Conservation (phyloP, 2,888 invertebrate species). For the Tipula lateralis region DNA sequence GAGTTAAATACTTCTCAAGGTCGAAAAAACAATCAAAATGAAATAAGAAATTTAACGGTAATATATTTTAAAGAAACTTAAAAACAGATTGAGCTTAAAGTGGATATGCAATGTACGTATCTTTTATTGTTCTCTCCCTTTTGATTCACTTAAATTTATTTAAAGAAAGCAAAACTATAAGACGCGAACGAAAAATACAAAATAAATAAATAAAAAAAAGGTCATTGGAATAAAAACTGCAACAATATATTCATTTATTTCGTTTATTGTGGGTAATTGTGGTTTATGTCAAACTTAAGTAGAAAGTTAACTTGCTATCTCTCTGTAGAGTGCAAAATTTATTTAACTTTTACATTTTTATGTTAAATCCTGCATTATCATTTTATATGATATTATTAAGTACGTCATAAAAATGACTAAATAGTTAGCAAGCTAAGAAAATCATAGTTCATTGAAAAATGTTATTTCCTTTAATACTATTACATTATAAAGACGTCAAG, state of each 20-base stretch:
- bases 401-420: neutral
- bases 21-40: slow-evolving; percentile 19
- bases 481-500: neutral
- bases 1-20: neutral
- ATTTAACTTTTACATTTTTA: neutral
- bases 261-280: neutral
- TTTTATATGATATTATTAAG: too few relatives aligned
- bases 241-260: neutral
- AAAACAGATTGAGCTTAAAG: neutral
- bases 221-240: slow-evolving; percentile 5
- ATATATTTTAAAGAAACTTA: neutral
- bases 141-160: neutral
- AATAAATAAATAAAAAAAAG: neutral
- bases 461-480: neutral
- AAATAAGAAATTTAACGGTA: slow-evolving; percentile 24
- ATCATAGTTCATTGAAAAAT: neutral
- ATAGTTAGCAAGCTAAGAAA: neutral
- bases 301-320: neutral
- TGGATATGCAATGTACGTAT: neutral
- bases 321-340: neutral
- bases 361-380: neutral
- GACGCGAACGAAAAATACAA: neutral
- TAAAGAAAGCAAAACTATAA: neutral
- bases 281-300: neutral
- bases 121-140: neutral